These are phyloP conservation scores for Burhinus oedicnemus DNA, from an alignment of 2,113 vertebrate genomes.

Conservation along the genomic window DNA sequence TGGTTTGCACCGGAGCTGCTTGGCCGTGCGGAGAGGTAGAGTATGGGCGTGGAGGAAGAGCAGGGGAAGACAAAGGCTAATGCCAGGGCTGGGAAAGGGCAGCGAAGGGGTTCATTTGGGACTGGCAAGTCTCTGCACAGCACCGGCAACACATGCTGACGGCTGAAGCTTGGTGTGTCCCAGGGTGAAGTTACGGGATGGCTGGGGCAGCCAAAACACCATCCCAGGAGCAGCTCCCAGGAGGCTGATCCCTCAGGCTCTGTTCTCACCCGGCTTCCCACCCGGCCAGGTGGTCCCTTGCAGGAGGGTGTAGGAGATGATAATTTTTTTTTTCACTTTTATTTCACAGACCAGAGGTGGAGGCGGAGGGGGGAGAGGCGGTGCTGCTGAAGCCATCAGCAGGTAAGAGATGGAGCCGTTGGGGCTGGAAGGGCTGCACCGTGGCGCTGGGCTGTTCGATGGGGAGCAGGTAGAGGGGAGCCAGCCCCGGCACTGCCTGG, in stretches of 20 bases:
- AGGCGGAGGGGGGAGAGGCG: background rate
- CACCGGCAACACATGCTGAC: rapidly evolving
- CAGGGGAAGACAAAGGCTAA: background rate
- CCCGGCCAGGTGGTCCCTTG: rapidly evolving
- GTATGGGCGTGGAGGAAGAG: background rate
- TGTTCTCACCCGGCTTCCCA: rapidly evolving
- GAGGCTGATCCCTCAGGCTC: background rate
- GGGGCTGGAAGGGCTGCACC: background rate
- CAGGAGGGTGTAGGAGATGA: background rate
- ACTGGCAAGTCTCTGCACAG: background rate
- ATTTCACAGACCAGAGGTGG: background rate
- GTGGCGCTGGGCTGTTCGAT: too few relatives aligned
- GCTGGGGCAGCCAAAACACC: rapidly evolving
- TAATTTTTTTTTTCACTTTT: background rate
- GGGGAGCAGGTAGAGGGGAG: background rate
- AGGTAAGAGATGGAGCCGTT: background rate
- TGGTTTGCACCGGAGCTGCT: background rate
- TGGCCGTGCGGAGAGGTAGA: background rate
- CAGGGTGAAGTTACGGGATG: rapidly evolving
- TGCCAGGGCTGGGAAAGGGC: background rate
- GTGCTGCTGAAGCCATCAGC: rapidly evolving
- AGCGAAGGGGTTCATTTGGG: background rate
- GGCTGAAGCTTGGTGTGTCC: background rate
- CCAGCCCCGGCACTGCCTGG: background rate
- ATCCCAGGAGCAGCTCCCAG: background rate